Evolutionary conservation across 2,888 invertebrate species (phyloP).

Genomic region (Hemicrepidius hirtus): DNA sequence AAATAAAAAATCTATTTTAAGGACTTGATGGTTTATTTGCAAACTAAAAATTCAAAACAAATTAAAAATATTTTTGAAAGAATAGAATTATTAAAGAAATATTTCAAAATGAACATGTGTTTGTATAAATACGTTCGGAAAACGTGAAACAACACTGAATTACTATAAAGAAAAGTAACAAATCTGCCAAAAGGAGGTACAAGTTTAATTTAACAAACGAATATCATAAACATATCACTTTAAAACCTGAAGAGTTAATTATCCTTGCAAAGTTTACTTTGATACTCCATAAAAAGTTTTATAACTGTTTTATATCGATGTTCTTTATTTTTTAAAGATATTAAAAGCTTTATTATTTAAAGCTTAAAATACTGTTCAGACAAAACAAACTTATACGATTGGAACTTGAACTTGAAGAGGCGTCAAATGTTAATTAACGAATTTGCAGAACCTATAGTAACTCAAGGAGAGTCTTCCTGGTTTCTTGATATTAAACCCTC

Average conservation of each 20-base stretch:
- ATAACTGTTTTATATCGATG: slow-evolving; percentile 11
- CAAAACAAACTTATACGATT: background rate
- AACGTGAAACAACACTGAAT: slow-evolving; percentile 4
- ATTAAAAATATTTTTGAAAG: slow-evolving; percentile 14
- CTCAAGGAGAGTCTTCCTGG: background rate
- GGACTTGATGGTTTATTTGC: background rate
- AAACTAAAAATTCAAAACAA: slow-evolving; percentile 10
- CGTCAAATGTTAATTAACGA: slow-evolving; percentile 4
- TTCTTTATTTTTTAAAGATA: slow-evolving; percentile 7
- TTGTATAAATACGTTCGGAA: background rate
- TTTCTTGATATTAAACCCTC: background rate
- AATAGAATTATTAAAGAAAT: background rate
- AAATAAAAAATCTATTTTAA: background rate
- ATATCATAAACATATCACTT: slow-evolving; percentile 13
- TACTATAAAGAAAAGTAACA: background rate
- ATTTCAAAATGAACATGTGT: background rate
- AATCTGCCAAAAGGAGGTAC: slow-evolving; percentile 5
- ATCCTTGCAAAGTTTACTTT: slow-evolving; percentile 5
- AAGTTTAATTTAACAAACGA: slow-evolving; percentile 3
- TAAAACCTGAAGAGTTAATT: background rate
- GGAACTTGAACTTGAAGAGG: slow-evolving; percentile 5
- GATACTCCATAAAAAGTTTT: slow-evolving; percentile 3
- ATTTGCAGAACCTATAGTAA: background rate
- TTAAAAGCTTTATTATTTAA: background rate
- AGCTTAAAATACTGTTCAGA: slow-evolving; percentile 1